Conservation (phyloP, 2,888 invertebrate genomes). For the Lithophane ornitopus region DNA sequence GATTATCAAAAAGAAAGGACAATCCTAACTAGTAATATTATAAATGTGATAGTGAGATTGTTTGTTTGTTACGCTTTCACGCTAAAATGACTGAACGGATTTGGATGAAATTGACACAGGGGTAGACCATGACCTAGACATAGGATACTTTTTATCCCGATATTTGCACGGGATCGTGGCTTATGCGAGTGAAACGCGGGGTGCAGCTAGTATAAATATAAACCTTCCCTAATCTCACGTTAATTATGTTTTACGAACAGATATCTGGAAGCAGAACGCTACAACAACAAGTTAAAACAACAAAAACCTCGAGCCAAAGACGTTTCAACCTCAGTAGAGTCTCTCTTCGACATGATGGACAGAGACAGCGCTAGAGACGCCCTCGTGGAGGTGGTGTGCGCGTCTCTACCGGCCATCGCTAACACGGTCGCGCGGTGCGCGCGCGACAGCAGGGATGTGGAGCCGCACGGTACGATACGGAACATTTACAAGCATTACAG, state of each 20-base stretch:
- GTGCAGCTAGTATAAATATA: too few relatives aligned
- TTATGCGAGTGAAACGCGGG: too few relatives aligned
- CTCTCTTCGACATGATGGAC: conserved; percentile 74
- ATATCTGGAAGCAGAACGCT: conserved; percentile 90
- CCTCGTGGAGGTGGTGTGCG: conserved; percentile 88
- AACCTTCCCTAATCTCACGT: too few relatives aligned
- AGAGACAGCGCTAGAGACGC: conserved; percentile 86
- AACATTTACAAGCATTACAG: background rate
- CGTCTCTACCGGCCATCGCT: conserved; percentile 87
- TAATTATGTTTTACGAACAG: conserved; percentile 67
- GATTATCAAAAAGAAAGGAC: too few relatives aligned
- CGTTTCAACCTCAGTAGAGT: conserved; percentile 77
- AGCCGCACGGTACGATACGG: conserved; percentile 74
- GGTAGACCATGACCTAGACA: too few relatives aligned
- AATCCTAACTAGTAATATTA: too few relatives aligned
- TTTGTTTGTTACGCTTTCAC: too few relatives aligned
- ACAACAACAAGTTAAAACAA: conserved; percentile 81
- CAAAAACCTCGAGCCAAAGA: conserved; percentile 79
- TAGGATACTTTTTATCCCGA: too few relatives aligned
- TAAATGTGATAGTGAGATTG: too few relatives aligned
- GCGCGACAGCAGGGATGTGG: conserved; percentile 65
- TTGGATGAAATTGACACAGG: too few relatives aligned
- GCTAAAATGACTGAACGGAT: too few relatives aligned
- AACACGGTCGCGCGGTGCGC: conserved; percentile 82
- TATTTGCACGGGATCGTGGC: too few relatives aligned